phyloP scores from a whole-genome alignment of 2,888 invertebrate genomes.

The Eupithecia inturbata region DNA sequence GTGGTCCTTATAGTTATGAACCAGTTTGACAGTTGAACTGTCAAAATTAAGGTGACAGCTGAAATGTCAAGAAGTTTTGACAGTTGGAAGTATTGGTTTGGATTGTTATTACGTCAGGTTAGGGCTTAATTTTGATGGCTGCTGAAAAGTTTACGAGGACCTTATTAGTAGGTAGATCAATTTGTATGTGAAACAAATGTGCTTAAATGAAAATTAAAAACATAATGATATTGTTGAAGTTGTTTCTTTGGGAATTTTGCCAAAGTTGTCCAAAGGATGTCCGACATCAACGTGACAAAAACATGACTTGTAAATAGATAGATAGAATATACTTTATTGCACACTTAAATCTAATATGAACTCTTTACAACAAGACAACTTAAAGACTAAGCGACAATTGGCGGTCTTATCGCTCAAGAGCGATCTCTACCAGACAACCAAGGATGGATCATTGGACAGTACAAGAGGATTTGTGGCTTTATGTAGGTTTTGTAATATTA shows the following conservation, averaged over 20 bases:
- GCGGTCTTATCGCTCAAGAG: too few relatives aligned
- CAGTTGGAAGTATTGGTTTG: conserved; percentile 14
- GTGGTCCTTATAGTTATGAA: not conserved
- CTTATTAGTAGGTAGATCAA: not conserved
- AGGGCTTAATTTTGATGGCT: not conserved
- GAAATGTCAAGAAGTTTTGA: conserved; percentile 27
- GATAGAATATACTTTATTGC: too few relatives aligned
- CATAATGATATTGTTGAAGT: not conserved
- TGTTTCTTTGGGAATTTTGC: not conserved
- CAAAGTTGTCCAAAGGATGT: not conserved
- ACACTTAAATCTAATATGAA: too few relatives aligned
- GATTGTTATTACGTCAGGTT: not conserved
- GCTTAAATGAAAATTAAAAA: not conserved
- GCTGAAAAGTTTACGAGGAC: not conserved
- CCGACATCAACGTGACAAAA: not conserved
- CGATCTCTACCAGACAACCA: too few relatives aligned
- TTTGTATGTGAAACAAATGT: not conserved
- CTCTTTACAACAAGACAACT: too few relatives aligned
- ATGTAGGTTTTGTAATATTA: too few relatives aligned
- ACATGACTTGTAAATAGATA: too few relatives aligned
- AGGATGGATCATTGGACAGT: too few relatives aligned
- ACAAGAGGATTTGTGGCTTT: too few relatives aligned
- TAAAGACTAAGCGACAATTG: too few relatives aligned
- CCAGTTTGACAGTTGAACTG: conserved; percentile 24
- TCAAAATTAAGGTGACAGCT: conserved; percentile 6